Conservation (phyloP, 2,113 vertebrate genomes). For the Cyphomyrus plagiostoma region DNA sequence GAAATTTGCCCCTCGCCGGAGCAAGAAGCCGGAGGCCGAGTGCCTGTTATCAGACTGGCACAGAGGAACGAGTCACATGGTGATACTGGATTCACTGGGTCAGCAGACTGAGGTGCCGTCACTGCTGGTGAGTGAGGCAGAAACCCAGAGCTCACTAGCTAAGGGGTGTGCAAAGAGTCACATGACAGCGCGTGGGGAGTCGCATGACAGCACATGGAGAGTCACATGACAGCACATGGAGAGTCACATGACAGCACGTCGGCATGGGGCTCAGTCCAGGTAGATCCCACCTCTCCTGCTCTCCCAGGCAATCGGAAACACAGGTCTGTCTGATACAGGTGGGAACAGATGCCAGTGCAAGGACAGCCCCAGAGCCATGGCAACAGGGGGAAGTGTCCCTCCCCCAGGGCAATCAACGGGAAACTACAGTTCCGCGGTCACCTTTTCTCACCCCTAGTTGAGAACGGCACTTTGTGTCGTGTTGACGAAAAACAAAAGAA, state of each 20-base stretch:
- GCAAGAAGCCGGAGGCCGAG: neutral
- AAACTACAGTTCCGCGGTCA: neutral
- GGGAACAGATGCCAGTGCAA: neutral
- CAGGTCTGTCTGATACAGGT: neutral
- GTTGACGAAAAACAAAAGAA: neutral
- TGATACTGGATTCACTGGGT: neutral
- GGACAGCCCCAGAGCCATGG: neutral
- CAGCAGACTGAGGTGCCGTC: neutral
- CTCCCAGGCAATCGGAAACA: neutral
- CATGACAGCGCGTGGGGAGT: neutral
- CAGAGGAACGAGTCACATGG: neutral
- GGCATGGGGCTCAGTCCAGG: neutral
- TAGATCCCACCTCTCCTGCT: neutral
- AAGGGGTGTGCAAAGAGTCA: neutral
- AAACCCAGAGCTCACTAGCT: neutral
- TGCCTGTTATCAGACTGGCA: neutral
- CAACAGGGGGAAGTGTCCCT: neutral
- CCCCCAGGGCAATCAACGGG: neutral
- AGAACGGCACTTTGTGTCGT: neutral
- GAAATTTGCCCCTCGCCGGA: neutral
- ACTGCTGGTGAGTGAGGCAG: neutral
- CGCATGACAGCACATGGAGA: neutral
- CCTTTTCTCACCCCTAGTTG: neutral
- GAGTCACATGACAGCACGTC: neutral
- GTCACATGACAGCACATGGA: neutral